These are phyloP conservation scores for Microctenopoma steveboyesi DNA, from an alignment of 2,797 vertebrate genomes.

Conservation along the genomic window DNA sequence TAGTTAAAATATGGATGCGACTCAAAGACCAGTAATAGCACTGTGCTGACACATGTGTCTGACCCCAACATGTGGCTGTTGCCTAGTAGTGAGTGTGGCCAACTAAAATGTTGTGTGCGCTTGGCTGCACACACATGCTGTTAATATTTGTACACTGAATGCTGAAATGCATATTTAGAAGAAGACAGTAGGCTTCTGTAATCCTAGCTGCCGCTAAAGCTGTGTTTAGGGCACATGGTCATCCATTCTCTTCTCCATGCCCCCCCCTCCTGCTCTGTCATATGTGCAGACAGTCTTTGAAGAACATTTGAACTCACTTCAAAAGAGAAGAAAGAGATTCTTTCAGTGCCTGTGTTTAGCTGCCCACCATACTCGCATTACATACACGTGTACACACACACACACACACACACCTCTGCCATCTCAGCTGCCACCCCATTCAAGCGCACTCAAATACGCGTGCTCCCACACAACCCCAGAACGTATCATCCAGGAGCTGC, in stretches of 20 bases:
- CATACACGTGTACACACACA: conserved; percentile 21
- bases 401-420: conserved; percentile 13
- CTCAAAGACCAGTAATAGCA: conserved; percentile 23
- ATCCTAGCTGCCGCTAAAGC: conserved; percentile 44
- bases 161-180: conserved; percentile 49
- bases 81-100: conserved; percentile 18
- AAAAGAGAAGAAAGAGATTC: conserved; percentile 86
- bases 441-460: conserved; percentile 37
- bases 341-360: conserved; percentile 81
- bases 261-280: conserved; percentile 55
- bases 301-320: conserved; percentile 87
- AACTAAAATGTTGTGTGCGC: conserved; percentile 13
- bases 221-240: conserved; percentile 64
- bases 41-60: conserved; percentile 27
- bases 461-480: conserved; percentile 27
- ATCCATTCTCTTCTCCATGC: conserved; percentile 37
- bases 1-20: neutral
- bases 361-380: conserved; percentile 63
- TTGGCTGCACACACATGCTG: conserved; percentile 23
- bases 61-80: conserved; percentile 19
- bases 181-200: conserved; percentile 46
- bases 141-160: conserved; percentile 35
- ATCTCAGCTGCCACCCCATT: conserved; percentile 56
- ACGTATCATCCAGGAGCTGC: conserved; percentile 28
- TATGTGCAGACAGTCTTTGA: conserved; percentile 80